These are phyloP conservation scores for Eretmocerus hayati DNA, from an alignment of 2,888 invertebrate species.

Conservation along the genomic window DNA sequence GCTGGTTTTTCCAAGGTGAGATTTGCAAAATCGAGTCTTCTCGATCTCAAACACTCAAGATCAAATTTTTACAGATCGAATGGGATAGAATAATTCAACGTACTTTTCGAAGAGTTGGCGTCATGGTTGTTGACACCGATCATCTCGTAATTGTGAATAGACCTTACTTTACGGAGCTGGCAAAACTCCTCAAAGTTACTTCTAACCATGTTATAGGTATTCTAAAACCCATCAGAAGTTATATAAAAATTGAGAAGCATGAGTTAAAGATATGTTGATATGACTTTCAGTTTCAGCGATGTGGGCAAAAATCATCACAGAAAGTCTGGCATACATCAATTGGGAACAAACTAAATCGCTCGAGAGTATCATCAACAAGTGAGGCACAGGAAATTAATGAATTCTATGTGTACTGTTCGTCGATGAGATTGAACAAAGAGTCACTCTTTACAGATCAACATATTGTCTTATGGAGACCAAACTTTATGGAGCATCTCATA, in stretches of 20 bases:
- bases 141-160: constrained; percentile 2
- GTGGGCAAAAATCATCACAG: constrained; percentile 4
- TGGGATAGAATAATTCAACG: background rate
- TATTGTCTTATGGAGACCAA: constrained; percentile 10
- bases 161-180: constrained; percentile 5
- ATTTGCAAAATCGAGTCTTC: background rate
- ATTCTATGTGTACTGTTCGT: too few relatives aligned
- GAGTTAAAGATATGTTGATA: background rate
- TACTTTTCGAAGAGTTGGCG: background rate
- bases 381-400: too few relatives aligned
- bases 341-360: constrained; percentile 1
- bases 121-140: background rate
- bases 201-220: constrained; percentile 5
- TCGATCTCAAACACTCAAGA: too few relatives aligned
- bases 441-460: background rate
- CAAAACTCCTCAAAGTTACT: constrained; percentile 1
- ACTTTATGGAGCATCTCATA: constrained; percentile 8
- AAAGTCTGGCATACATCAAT: constrained; percentile 6
- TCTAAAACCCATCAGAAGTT: background rate
- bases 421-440: too few relatives aligned
- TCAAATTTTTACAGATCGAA: constrained; percentile 10
- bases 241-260: background rate
- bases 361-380: too few relatives aligned
- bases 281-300: constrained; percentile 7
- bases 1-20: background rate